Percentiles rank a stretch among this genome's conserved stretches.
These are phyloP conservation scores for Tinamus major DNA, from an alignment of 2,797 vertebrate genomes.

Conservation along the genomic window DNA sequence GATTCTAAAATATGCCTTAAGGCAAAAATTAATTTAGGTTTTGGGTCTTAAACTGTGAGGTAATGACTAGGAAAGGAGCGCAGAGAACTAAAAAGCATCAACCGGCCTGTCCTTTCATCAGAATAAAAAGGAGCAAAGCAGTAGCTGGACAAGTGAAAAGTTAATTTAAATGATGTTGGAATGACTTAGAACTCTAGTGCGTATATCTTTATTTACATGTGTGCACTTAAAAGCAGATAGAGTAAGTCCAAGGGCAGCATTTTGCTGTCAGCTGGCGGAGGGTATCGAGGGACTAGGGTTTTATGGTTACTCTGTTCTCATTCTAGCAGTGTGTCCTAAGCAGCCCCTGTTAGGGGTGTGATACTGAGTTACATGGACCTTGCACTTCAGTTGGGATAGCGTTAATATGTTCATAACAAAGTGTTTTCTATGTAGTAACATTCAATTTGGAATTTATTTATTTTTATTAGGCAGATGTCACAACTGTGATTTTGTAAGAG, in stretches of 20 bases:
- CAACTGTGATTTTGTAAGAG: background rate
- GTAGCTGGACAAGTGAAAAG: background rate
- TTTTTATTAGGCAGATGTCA: background rate
- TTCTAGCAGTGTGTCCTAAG: background rate
- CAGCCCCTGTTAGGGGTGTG: background rate
- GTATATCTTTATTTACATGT: background rate
- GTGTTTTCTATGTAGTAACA: background rate
- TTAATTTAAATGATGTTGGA: background rate
- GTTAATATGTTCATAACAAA: background rate
- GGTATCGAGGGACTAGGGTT: background rate
- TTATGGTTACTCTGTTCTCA: background rate
- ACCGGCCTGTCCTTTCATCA: background rate
- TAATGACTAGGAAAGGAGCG: background rate
- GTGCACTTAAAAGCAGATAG: background rate
- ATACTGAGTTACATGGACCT: background rate
- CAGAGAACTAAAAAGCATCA: background rate
- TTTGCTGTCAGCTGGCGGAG: background rate
- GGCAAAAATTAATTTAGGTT: conserved; percentile 5
- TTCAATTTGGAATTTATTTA: background rate
- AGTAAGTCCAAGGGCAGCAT: background rate
- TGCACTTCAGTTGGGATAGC: background rate
- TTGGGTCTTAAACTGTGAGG: background rate
- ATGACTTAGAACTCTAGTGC: background rate
- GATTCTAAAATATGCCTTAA: conserved; percentile 29
- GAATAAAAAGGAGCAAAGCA: background rate